Conservation (phyloP, 2,113 vertebrate species). For the Todiramphus saurophagus region DNA sequence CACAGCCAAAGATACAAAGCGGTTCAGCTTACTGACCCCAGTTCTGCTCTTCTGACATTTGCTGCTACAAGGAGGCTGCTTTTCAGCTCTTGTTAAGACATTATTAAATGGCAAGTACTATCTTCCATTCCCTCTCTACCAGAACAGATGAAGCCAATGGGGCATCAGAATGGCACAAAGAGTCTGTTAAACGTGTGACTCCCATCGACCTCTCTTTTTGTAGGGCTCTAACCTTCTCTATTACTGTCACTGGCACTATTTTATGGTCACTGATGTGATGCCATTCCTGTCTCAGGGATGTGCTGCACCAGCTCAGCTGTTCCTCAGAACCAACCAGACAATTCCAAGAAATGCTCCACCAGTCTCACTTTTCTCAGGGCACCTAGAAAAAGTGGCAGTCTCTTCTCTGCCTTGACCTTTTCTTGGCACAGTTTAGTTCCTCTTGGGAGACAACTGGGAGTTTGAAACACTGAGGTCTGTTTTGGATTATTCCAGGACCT, state of each 20-base stretch:
- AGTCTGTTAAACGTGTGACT: background rate
- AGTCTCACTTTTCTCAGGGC: background rate
- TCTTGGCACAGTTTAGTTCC: background rate
- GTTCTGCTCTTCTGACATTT: slow-evolving; percentile 42
- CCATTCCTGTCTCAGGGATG: background rate
- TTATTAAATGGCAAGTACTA: background rate
- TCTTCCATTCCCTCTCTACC: background rate
- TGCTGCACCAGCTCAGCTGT: background rate
- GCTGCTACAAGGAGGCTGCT: background rate
- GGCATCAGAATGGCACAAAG: slow-evolving; percentile 29
- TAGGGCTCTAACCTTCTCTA: background rate
- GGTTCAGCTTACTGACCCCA: background rate
- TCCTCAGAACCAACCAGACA: background rate
- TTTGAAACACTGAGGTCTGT: background rate
- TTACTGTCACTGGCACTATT: background rate
- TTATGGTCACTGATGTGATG: background rate
- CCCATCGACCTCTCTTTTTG: background rate
- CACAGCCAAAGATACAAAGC: background rate
- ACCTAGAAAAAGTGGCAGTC: background rate
- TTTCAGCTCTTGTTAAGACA: background rate
- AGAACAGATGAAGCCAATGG: slow-evolving; percentile 14
- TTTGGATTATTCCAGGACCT: background rate
- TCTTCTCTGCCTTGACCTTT: background rate
- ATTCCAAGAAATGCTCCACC: background rate
- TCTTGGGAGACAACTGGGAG: background rate